These are phyloP conservation scores for Drosophila gaucha DNA, from an alignment of 2,888 invertebrate genomes.

Conservation along the genomic window DNA sequence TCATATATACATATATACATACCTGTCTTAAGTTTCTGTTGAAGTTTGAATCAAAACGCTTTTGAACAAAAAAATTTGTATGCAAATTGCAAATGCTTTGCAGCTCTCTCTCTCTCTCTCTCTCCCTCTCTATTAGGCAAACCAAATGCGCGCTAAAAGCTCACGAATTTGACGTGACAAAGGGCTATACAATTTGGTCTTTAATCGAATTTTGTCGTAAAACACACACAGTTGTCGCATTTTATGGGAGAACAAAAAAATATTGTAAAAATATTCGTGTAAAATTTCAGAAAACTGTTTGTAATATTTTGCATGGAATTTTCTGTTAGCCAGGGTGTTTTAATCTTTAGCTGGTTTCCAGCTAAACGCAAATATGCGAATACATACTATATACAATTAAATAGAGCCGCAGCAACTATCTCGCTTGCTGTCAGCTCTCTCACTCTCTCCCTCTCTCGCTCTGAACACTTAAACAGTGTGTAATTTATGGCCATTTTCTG, in stretches of 20 bases:
- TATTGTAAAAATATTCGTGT: neutral
- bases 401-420: slow-evolving; percentile 1
- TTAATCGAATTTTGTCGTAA: slow-evolving; percentile 10
- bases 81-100: slow-evolving; percentile 13
- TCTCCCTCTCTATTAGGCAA: slow-evolving; percentile 1
- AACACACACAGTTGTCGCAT: slow-evolving; percentile 4
- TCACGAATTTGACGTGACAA: slow-evolving; percentile 11
- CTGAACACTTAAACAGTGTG: slow-evolving; percentile 33
- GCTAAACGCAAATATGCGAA: neutral
- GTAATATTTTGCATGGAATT: neutral
- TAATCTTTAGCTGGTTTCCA: neutral
- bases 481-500: slow-evolving; percentile 57
- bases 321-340: neutral
- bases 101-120: neutral
- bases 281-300: neutral
- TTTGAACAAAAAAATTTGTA: slow-evolving; percentile 1
- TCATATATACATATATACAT: neutral
- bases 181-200: slow-evolving; percentile 13
- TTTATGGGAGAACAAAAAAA: neutral
- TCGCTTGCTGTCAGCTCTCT: neutral
- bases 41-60: neutral
- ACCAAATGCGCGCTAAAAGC: slow-evolving; percentile 1
- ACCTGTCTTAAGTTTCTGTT: neutral
- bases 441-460: slow-evolving; percentile 12
- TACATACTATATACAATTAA: neutral